Evolutionary conservation across 2,888 invertebrate species (phyloP).

Genomic region (Elysia crispata): DNA sequence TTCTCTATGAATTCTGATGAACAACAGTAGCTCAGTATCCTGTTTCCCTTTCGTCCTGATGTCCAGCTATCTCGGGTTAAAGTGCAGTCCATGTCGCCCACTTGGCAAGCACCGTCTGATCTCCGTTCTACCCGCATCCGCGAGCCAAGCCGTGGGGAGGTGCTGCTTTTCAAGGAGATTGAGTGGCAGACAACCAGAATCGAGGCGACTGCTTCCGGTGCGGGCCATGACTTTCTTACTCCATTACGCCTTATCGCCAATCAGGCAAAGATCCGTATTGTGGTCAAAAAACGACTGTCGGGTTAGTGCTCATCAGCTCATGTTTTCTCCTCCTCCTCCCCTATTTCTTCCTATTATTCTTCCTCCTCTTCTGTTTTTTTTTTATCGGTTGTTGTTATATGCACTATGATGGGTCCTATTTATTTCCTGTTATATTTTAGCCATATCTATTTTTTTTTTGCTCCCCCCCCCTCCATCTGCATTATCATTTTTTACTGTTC

Average conservation of each 20-base stretch:
- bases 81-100: constrained; percentile 95
- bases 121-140: constrained; percentile 93
- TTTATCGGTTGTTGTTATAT: no score
- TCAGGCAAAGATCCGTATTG: constrained; percentile 94
- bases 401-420: no score
- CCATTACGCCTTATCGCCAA: constrained; percentile 95
- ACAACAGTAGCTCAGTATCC: background rate
- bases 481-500: no score
- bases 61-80: constrained; percentile 91
- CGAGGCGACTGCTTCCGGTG: constrained; percentile 86
- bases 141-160: constrained; percentile 90
- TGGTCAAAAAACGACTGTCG: constrained; percentile 93
- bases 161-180: constrained; percentile 94
- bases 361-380: constrained; percentile 12
- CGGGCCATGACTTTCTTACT: constrained; percentile 79
- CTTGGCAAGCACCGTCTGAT: constrained; percentile 89
- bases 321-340: background rate
- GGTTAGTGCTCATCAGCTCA: constrained; percentile 80
- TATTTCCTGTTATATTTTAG: no score
- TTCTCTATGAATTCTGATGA: background rate
- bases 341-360: background rate
- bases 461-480: background rate
- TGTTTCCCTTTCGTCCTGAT: background rate
- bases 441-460: background rate
- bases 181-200: constrained; percentile 98